Evolutionary conservation across 2,888 invertebrate species (phyloP).

Genomic region (Lasioglossum figueresi): DNA sequence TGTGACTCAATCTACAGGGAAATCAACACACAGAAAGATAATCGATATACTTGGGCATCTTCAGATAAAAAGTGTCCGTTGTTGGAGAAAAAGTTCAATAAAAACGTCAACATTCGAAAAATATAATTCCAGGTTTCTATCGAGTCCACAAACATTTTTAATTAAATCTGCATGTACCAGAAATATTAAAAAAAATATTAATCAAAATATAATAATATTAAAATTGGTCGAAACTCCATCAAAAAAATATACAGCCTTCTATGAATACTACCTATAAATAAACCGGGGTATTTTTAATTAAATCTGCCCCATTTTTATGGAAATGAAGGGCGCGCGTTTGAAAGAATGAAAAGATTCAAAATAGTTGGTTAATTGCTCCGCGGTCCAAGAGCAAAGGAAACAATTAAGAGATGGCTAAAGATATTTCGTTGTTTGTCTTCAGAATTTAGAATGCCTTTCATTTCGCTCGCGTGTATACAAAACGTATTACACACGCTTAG

Average conservation of each 20-base stretch:
- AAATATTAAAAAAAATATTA: background rate
- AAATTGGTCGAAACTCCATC: background rate
- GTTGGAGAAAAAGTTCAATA: background rate
- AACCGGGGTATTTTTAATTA: background rate
- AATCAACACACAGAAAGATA: background rate
- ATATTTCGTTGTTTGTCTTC: constrained; percentile 33
- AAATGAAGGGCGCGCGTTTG: background rate
- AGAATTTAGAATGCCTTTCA: constrained; percentile 33
- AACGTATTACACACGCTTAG: constrained; percentile 8
- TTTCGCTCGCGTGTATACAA: constrained; percentile 11
- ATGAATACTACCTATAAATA: background rate
- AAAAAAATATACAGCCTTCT: background rate
- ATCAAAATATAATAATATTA: no score
- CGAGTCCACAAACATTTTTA: no score
- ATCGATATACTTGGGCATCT: background rate
- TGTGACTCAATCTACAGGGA: background rate
- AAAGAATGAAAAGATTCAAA: background rate
- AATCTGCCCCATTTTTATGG: background rate
- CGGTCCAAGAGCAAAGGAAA: constrained; percentile 2
- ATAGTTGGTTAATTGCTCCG: background rate
- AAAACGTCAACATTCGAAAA: background rate
- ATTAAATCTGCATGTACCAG: background rate
- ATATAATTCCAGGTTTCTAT: background rate
- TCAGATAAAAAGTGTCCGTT: background rate
- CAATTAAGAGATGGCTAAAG: constrained; percentile 3